Evolutionary conservation across 2,113 vertebrate genomes (phyloP).

Genomic region (Chloropsis hardwickii): DNA sequence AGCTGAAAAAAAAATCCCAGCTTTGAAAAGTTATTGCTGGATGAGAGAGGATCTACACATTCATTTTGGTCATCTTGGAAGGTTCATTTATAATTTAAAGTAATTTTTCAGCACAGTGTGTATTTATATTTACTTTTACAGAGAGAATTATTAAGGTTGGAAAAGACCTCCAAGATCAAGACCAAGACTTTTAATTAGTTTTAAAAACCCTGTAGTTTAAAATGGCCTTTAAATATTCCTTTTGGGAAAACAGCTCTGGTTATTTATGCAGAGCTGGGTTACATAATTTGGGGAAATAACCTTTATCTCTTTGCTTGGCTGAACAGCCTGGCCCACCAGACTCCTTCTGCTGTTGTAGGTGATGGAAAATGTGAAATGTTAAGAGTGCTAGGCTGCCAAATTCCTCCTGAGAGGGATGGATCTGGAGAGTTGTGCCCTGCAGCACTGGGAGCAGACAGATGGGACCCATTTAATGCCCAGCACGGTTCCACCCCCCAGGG

Average conservation of each 20-base stretch:
- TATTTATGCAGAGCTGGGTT: not conserved
- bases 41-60: not conserved
- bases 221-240: not conserved
- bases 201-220: not conserved
- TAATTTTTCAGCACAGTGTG: not conserved
- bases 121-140: not conserved
- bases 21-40: not conserved
- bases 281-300: not conserved
- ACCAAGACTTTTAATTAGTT: not conserved
- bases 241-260: not conserved
- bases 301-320: not conserved
- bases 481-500: not conserved
- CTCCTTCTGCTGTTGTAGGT: not conserved
- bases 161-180: not conserved
- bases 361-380: not conserved
- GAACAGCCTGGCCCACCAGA: not conserved
- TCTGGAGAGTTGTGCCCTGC: not conserved
- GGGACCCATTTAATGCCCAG: not conserved
- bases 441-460: not conserved
- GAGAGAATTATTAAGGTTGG: not conserved
- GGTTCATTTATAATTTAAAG: not conserved
- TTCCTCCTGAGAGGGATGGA: accelerated
- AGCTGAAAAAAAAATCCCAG: not conserved
- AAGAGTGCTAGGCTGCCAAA: not conserved
- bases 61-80: not conserved